These are phyloP conservation scores for Callipepla squamata DNA, from an alignment of 2,113 vertebrate species.

Conservation along the genomic window DNA sequence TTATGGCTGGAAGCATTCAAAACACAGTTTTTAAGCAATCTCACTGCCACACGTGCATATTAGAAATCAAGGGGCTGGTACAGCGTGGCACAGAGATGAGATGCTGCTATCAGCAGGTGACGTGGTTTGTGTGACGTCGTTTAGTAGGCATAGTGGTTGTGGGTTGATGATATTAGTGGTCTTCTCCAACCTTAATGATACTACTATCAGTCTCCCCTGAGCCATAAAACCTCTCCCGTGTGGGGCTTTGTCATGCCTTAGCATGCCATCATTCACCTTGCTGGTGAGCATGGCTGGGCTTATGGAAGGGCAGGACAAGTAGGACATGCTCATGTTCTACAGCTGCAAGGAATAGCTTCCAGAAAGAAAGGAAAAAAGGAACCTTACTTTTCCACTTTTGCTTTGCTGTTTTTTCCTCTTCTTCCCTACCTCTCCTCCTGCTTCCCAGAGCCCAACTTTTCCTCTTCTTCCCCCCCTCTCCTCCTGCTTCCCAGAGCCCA, in stretches of 20 bases:
- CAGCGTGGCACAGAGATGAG: neutral
- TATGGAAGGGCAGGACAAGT: neutral
- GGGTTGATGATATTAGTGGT: too few species aligned
- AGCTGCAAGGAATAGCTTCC: neutral
- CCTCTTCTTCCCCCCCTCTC: neutral
- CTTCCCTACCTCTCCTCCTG: neutral
- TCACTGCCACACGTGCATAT: neutral
- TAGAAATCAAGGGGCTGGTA: neutral
- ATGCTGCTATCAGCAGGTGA: neutral
- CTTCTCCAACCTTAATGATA: too few species aligned
- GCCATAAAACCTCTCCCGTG: neutral
- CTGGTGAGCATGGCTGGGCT: neutral
- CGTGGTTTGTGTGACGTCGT: too few species aligned
- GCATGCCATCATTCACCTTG: accelerated
- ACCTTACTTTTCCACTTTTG: neutral
- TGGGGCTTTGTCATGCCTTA: neutral
- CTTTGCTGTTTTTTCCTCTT: neutral
- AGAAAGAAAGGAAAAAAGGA: neutral
- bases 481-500: neutral
- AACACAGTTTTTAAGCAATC: neutral
- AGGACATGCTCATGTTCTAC: neutral
- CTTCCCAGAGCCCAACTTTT: neutral
- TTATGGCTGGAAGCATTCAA: neutral
- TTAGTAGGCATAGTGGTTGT: too few species aligned
- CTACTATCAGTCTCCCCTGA: neutral